Evolutionary conservation across 2,888 invertebrate species (phyloP).

Genomic region (Trichopria drosophilae): DNA sequence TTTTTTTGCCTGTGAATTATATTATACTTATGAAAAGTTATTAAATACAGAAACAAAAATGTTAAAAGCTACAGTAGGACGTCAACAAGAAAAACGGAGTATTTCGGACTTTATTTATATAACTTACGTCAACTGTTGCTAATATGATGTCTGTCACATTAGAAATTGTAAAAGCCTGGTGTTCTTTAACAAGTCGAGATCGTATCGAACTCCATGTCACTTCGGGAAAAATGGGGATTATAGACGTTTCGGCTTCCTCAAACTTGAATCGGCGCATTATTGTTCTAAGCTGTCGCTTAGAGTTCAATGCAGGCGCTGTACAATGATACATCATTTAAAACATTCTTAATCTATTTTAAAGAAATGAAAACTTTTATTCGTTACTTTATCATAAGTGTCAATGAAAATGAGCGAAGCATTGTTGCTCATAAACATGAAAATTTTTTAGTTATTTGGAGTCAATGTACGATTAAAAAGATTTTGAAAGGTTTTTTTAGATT

Average conservation of each 20-base stretch:
- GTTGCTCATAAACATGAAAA: too few relatives aligned
- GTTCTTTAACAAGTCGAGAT: conserved; percentile 40
- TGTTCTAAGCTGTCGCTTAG: conserved; percentile 29
- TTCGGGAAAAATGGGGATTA: conserved; percentile 49
- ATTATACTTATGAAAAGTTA: conserved; percentile 9
- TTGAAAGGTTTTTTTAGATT: too few relatives aligned
- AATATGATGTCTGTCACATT: conserved; percentile 41
- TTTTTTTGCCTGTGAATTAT: conserved; percentile 37
- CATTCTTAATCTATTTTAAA: too few relatives aligned
- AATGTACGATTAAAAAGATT: too few relatives aligned
- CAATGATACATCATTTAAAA: too few relatives aligned
- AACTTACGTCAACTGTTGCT: conserved; percentile 40
- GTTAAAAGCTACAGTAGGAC: too few relatives aligned
- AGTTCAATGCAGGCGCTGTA: conserved; percentile 1
- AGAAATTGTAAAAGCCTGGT: conserved; percentile 38
- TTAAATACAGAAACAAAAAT: conserved; percentile 3
- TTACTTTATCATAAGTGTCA: too few relatives aligned
- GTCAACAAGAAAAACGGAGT: too few relatives aligned
- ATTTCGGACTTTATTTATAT: too few relatives aligned
- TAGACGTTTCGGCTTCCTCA: conserved; percentile 45
- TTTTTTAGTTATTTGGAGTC: too few relatives aligned
- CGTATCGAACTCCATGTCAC: conserved; percentile 43
- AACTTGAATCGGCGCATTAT: conserved; percentile 48
- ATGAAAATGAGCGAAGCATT: too few relatives aligned
- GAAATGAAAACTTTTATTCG: too few relatives aligned